phyloP scores from a whole-genome alignment of 2,113 vertebrate genomes.

The Porphyrio hochstetteri region DNA sequence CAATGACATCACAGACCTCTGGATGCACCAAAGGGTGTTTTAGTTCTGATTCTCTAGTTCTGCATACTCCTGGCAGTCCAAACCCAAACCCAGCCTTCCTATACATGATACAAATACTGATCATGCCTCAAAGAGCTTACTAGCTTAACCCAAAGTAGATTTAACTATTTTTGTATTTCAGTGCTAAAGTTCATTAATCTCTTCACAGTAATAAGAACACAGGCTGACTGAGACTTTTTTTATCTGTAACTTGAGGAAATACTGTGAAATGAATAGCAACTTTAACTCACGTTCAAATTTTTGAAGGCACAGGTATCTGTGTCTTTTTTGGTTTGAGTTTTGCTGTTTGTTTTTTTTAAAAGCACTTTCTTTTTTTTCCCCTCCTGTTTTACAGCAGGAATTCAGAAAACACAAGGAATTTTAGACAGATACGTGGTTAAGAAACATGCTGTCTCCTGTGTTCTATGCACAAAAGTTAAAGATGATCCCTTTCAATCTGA shows the following conservation, averaged over 20 bases:
- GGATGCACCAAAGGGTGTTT: background rate
- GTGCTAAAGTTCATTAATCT: constrained; percentile 5
- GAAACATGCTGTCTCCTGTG: background rate
- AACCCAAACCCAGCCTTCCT: background rate
- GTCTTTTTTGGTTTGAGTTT: too few species aligned
- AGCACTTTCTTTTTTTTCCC: background rate
- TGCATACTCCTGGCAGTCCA: background rate
- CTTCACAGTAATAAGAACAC: background rate
- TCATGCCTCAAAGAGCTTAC: background rate
- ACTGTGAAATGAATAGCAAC: background rate
- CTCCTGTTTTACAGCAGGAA: background rate
- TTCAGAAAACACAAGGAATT: background rate
- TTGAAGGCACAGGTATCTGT: background rate
- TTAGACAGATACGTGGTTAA: background rate
- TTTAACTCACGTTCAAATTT: background rate
- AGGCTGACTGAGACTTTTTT: background rate
- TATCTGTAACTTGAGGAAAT: background rate
- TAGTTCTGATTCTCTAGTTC: background rate
- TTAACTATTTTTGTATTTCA: constrained; percentile 44
- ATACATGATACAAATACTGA: background rate
- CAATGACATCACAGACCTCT: background rate
- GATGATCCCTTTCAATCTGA: background rate
- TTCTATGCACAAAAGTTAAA: background rate
- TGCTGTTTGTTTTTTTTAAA: too few species aligned
- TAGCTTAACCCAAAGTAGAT: constrained; percentile 31